Percentiles rank a stretch among this genome's conserved stretches.
Conservation (phyloP, 2,888 invertebrate species). For the Fissipunctia ypsillon region DNA sequence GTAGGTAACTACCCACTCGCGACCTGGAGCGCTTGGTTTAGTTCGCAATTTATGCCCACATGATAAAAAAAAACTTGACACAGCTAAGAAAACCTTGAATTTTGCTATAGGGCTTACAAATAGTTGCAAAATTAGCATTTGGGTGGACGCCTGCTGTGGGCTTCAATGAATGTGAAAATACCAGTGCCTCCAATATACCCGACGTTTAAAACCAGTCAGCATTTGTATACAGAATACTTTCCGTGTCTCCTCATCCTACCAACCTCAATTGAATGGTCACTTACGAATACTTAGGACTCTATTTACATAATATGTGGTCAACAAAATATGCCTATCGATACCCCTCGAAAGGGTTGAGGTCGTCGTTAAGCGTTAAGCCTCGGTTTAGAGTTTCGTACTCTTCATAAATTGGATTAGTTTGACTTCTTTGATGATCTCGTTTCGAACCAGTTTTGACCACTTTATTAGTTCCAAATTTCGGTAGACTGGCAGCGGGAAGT, state of each 20-base stretch:
- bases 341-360: slow-evolving; percentile 45
- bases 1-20: no score
- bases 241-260: neutral
- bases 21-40: no score
- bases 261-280: slow-evolving; percentile 19
- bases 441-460: slow-evolving; percentile 50
- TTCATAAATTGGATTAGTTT: slow-evolving; percentile 57
- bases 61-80: no score
- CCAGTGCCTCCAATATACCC: no score
- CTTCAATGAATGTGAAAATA: no score
- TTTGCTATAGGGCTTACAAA: no score
- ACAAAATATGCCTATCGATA: slow-evolving; percentile 36
- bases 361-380: slow-evolving; percentile 21
- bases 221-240: no score
- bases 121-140: no score
- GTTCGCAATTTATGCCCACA: no score
- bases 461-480: slow-evolving; percentile 42
- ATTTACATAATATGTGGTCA: slow-evolving; percentile 47
- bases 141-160: no score
- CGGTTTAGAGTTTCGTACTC: slow-evolving; percentile 35
- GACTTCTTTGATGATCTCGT: slow-evolving; percentile 50
- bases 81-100: no score
- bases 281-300: slow-evolving; percentile 24
- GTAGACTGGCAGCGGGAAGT: slow-evolving; percentile 27
- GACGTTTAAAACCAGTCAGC: no score